Evolutionary conservation across 2,113 vertebrate genomes (phyloP), one percentile per base, ranked within the genome.

Genomic region (Columba janthina): DNA sequence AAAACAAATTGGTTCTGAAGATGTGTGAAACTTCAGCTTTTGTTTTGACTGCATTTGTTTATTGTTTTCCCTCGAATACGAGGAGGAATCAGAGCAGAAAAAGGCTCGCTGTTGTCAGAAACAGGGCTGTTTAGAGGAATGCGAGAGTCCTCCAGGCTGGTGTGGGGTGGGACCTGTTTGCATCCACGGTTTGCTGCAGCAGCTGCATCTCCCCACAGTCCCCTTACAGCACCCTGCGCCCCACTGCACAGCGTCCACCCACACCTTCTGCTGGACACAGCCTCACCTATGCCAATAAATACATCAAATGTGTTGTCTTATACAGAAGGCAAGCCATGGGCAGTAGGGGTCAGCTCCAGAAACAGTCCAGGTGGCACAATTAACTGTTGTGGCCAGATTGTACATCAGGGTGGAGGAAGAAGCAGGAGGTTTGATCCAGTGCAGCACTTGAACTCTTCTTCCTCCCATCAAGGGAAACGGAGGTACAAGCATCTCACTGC

Each of bases 341-440:
- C 34, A 15, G 34, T 7, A 3, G 9, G 50, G 9, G 7, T 15
- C 24, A 34, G 29, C 36, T 64, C 50, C 78, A 79, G 56, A 46
- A 38, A 12, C 11, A 38, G 1, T 18, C 4, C 6, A 17, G 29
- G 61, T 50, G 24, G 32, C 1, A 3, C 40, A 10, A 0, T 1
- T 26, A n/a, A 50, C 19, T 36, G 10, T 21, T 58, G 44, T 42
- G 38, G 42, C 29, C 44, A 19, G 62, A 4, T 4, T 42, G 50
- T n/a, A 70, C 69, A 58, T 78, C 18, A 24, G 31, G 38, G 25
- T n/a, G 50, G 57, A 21, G 42, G 42, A 73, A 58, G 29, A 74
- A 84, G 32, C 2, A 1, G 11, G 12, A 74, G 15, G 8, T 51
- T 62, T 62, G 40, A 28, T 28, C 34, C 40, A 38, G 1, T 24